Percentiles rank a stretch among this genome's conserved stretches.
Evolutionary conservation across 92 coral and sea anemone species (phyloP).

Genomic region (Virgularia gustaviana): DNA sequence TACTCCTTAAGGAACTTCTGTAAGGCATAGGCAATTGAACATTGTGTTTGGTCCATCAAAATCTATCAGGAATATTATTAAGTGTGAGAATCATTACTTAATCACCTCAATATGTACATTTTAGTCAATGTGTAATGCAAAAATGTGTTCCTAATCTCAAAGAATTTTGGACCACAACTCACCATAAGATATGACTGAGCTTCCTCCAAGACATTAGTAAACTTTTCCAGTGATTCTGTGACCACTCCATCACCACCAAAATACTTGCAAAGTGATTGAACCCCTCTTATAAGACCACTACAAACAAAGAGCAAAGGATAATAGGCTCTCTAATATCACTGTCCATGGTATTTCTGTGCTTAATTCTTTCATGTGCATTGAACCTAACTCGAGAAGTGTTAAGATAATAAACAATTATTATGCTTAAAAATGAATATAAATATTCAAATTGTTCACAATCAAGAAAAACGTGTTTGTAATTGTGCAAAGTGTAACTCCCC

Average conservation of each 20-base stretch:
- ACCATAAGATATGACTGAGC: conserved; percentile 66
- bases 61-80: conserved; percentile 48
- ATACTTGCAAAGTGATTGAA: conserved; percentile 67
- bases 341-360: background rate
- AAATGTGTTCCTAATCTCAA: background rate
- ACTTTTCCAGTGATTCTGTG: conserved; percentile 63
- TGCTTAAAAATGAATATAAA: background rate
- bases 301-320: background rate
- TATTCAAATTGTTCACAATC: too few species aligned
- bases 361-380: background rate
- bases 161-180: conserved; percentile 14
- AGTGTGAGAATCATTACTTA: too few species aligned
- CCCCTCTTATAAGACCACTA: conserved; percentile 76
- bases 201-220: conserved; percentile 65
- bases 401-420: background rate
- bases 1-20: conserved; percentile 85
- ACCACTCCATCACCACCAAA: conserved; percentile 84
- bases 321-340: background rate
- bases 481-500: too few species aligned
- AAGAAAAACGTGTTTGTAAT: too few species aligned
- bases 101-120: too few species aligned
- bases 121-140: too few species aligned
- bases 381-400: background rate
- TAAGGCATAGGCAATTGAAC: conserved; percentile 76
- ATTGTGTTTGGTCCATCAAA: conserved; percentile 87